Evolutionary conservation across 1,140 invertebrate genomes (phyloP).

Genomic region (Drosophila sucinea): DNA sequence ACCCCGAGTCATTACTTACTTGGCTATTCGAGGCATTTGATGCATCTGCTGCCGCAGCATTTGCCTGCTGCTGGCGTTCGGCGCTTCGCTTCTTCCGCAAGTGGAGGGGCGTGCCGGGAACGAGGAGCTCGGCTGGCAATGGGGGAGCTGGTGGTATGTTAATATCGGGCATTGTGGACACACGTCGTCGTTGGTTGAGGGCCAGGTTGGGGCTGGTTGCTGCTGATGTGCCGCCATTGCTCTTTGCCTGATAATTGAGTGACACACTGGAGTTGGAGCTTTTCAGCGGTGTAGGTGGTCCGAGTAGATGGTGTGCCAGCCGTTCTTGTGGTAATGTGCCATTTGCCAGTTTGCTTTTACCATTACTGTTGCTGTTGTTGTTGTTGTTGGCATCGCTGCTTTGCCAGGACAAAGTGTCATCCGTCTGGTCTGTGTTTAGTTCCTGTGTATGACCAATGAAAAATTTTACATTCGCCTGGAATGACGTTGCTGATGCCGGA

Average conservation of each 20-base stretch:
- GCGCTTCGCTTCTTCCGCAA: conserved; percentile 64
- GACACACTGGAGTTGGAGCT: conserved; percentile 62
- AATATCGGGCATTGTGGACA: conserved; percentile 69
- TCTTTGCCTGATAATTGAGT: conserved; percentile 69
- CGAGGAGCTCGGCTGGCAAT: conserved; percentile 59
- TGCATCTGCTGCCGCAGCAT: conserved; percentile 13
- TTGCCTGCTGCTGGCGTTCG: conserved; percentile 24
- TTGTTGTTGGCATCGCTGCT: conserved; percentile 69
- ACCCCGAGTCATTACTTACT: conserved; percentile 53
- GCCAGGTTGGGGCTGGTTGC: neutral
- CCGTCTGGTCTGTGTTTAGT: conserved; percentile 52
- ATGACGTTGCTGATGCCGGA: conserved; percentile 20
- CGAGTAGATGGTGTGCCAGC: conserved; percentile 28
- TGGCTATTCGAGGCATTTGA: conserved; percentile 39
- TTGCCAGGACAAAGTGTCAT: conserved; percentile 69
- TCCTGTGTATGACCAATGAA: conserved; percentile 80
- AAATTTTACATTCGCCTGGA: conserved; percentile 71
- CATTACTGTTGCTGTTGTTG: conserved; percentile 13
- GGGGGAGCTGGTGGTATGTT: conserved; percentile 74
- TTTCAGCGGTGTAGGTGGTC: conserved; percentile 43
- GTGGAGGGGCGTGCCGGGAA: conserved; percentile 58
- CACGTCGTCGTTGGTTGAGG: conserved; percentile 46
- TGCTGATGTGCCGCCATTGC: conserved; percentile 27
- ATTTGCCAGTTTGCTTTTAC: conserved; percentile 45
- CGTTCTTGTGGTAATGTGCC: conserved; percentile 52